A percentile compares a stretch with the other conserved stretches of the same genome.
Conservation (phyloP, 2,888 invertebrate species). For the Meteorus colon region DNA sequence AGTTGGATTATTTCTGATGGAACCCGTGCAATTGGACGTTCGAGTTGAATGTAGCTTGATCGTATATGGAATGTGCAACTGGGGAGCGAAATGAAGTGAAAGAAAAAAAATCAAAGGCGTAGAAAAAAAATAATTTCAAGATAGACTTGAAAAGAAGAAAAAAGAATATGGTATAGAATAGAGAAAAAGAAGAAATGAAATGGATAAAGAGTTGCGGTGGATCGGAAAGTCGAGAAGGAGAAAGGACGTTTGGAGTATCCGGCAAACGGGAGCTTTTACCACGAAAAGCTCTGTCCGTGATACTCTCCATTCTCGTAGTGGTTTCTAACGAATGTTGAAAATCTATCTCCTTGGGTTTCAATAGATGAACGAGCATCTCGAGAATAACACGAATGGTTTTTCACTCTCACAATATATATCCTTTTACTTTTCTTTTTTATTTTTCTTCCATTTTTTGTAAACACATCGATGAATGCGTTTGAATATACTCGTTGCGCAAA, state of each 20-base stretch:
- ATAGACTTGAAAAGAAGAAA: neutral
- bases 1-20: neutral
- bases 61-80: neutral
- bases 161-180: conserved; percentile 28
- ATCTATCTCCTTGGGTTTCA: conserved; percentile 57
- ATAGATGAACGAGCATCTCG: conserved; percentile 59
- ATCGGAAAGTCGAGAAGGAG: conserved; percentile 25
- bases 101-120: conserved; percentile 25
- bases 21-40: neutral
- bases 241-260: conserved; percentile 30
- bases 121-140: conserved; percentile 14
- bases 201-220: conserved; percentile 27
- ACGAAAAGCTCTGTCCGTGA: conserved; percentile 21
- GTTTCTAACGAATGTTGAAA: conserved; percentile 61
- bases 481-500: neutral
- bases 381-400: conserved; percentile 60
- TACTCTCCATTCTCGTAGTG: conserved; percentile 36
- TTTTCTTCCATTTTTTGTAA: neutral
- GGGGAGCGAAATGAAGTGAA: conserved; percentile 37
- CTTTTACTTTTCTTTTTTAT: conserved; percentile 6
- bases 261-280: conserved; percentile 30
- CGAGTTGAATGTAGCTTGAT: neutral
- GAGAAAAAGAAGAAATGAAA: conserved; percentile 39
- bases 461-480: neutral
- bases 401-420: neutral